Evolutionary conservation across 2,888 invertebrate species (phyloP).

Genomic region (Cheilosia variabilis): DNA sequence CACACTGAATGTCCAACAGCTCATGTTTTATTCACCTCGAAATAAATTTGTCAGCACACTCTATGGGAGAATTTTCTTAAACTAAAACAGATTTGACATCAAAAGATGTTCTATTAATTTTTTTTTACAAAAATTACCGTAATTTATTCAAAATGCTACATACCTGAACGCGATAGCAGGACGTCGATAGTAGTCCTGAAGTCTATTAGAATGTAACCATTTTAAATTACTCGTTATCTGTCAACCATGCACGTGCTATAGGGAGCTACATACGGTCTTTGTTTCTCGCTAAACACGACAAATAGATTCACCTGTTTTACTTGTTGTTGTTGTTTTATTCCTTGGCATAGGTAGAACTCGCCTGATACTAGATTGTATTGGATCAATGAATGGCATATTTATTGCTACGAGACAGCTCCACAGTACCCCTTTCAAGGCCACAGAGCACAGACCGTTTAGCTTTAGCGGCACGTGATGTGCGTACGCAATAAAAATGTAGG

Average conservation of each 20-base stretch:
- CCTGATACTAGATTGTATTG: conserved; percentile 4
- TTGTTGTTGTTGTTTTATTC: conserved; percentile 3
- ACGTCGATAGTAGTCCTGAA: background rate
- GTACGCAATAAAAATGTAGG: conserved; percentile 15
- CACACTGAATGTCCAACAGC: no score
- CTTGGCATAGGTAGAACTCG: conserved; percentile 5
- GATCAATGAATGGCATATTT: conserved; percentile 30
- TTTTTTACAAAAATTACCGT: no score
- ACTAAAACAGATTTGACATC: no score
- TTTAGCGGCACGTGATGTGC: conserved; percentile 42
- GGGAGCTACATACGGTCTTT: background rate
- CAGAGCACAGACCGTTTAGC: conserved; percentile 23
- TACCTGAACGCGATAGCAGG: background rate
- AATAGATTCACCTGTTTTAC: conserved; percentile 28
- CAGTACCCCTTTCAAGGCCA: conserved; percentile 27
- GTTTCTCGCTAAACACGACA: background rate
- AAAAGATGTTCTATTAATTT: no score
- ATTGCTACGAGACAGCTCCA: conserved; percentile 12
- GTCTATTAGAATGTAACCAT: conserved; percentile 33
- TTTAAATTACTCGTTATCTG: conserved; percentile 41
- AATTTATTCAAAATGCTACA: no score
- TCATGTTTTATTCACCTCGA: no score
- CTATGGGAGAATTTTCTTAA: no score
- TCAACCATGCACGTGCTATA: conserved; percentile 20
- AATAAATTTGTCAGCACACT: no score